Evolutionary conservation across 1,140 invertebrate species (phyloP).

Genomic region (Drosophila kurseongensis): DNA sequence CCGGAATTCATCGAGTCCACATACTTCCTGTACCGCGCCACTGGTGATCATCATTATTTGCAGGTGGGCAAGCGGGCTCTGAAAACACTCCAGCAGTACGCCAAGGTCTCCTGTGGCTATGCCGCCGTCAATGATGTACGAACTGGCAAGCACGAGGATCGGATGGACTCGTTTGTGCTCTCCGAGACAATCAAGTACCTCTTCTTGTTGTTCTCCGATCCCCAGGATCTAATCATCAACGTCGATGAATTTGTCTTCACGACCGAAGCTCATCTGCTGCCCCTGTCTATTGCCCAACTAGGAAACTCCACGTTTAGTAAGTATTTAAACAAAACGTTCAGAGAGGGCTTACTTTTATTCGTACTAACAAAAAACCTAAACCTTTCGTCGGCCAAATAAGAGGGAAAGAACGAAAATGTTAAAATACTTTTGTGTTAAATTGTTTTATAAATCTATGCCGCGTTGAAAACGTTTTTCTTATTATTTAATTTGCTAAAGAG

Average conservation of each 20-base stretch:
- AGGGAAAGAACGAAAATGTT: neutral
- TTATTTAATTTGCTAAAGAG: neutral
- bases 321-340: slow-evolving; percentile 21
- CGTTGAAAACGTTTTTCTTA: neutral
- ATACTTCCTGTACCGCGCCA: slow-evolving; percentile 98
- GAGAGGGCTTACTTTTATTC: too few species aligned
- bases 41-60: slow-evolving; percentile 97
- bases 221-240: slow-evolving; percentile 93
- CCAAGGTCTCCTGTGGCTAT: slow-evolving; percentile 97
- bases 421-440: neutral
- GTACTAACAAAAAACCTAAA: neutral
- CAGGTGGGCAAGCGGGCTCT: slow-evolving; percentile 96
- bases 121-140: slow-evolving; percentile 98
- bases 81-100: slow-evolving; percentile 95
- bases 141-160: slow-evolving; percentile 94
- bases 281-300: slow-evolving; percentile 90
- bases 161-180: slow-evolving; percentile 99
- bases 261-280: slow-evolving; percentile 98
- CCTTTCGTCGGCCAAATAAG: too few species aligned
- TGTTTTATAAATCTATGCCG: neutral
- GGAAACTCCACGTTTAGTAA: slow-evolving; percentile 82
- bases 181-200: slow-evolving; percentile 99
- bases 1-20: slow-evolving; percentile 99
- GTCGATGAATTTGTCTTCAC: slow-evolving; percentile 99
- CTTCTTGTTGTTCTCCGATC: slow-evolving; percentile 96